A percentile compares a stretch with the other conserved stretches of the same genome.
These are phyloP conservation scores for Gnathonemus echidnorhynchus DNA, from an alignment of 2,113 vertebrate genomes.

Conservation along the genomic window DNA sequence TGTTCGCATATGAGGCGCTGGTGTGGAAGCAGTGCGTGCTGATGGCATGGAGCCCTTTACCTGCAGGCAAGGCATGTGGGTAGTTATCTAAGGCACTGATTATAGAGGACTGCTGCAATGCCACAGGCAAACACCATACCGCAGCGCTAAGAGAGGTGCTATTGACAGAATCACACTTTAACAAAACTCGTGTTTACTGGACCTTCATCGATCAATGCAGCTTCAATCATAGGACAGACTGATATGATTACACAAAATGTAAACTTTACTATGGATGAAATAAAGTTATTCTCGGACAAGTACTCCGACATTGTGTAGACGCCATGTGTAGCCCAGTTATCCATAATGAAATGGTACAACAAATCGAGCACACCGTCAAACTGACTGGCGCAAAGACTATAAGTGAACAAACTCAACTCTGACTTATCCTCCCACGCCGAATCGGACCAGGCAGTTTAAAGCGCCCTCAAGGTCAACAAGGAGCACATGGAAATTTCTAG, in stretches of 20 bases:
- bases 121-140: background rate
- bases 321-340: background rate
- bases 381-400: background rate
- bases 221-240: background rate
- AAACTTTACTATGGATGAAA: background rate
- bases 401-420: background rate
- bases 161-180: background rate
- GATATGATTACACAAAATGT: background rate
- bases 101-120: background rate
- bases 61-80: slow-evolving; percentile 36
- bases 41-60: slow-evolving; percentile 36
- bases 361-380: background rate
- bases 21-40: slow-evolving; percentile 69
- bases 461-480: background rate
- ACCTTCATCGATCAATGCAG: background rate
- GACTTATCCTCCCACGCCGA: background rate
- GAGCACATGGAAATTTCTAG: background rate
- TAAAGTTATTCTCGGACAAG: background rate
- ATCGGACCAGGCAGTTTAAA: background rate
- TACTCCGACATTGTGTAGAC: background rate
- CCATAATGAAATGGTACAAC: background rate
- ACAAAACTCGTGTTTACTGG: background rate
- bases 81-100: background rate
- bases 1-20: slow-evolving; percentile 56
- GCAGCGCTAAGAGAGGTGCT: background rate